Base-by-base conservation (phyloP, 2,888 invertebrate genomes). In the Morpho deidamia region DNA sequence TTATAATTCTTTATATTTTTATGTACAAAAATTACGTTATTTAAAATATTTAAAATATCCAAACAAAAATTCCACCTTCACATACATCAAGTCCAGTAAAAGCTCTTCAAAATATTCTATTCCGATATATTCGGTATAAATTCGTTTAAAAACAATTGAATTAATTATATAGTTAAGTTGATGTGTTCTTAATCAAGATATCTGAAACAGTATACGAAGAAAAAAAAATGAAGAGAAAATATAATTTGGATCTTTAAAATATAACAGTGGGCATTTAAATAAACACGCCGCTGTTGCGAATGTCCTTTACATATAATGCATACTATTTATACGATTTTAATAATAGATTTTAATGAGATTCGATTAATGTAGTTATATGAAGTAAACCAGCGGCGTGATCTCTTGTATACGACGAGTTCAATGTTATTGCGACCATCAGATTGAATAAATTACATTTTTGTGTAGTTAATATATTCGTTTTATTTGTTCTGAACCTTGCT, bases 371-470 rank as follows among this genome's bases (percentile, higher is more conserved):
- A 56, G 59, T 44, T 35, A 43, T 51, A 51, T 34, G 38, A 59
- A 50, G 43, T 10, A 39, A 55, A 34, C 11, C 72, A 71, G 78
- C 83, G 85, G 78, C 82, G 84, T 74, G 78, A 61, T 68, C 76
- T 73, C 78, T 84, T 88, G 89, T 89, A 89, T 89, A 89, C 89
- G 88, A 83, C 76, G 66, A 84, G 75, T 83, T 86, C 85, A 81
- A 87, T 85, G 84, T 88, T 88, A 87, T 85, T 86, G 76, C 78
- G 86, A 89, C 83, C 85, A 88, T 83, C 88, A 78, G 73, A 86
- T 84, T 80, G 75, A 86, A 68, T 84, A 62, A 84, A 88, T 86
- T 88, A 89, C 86, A 87, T 88, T 88, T 88, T 89, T 89, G 89
- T 89, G 88, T 89, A 88, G 89, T 88, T 88, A 86, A 37, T 51